These are phyloP conservation scores for Oreochromis niloticus DNA, from an alignment of 2,113 vertebrate genomes.

Conservation along the genomic window DNA sequence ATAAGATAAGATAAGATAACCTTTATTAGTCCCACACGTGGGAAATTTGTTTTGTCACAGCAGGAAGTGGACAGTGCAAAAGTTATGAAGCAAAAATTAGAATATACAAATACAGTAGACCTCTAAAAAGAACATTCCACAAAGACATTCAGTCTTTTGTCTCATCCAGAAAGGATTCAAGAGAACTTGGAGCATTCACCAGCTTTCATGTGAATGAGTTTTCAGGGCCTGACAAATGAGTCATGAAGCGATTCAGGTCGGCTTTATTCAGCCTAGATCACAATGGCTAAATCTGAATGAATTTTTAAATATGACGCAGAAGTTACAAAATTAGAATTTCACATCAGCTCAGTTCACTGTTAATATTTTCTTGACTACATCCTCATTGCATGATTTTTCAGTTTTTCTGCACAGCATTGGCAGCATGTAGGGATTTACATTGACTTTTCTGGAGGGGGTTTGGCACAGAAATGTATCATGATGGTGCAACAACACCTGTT, in stretches of 20 bases:
- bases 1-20: too few species aligned
- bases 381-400: background rate
- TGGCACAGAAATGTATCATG: background rate
- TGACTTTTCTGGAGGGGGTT: fast-evolving
- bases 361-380: background rate
- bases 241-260: background rate
- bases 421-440: background rate
- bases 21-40: too few species aligned
- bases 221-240: background rate
- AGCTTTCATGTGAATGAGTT: background rate
- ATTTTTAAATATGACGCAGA: background rate
- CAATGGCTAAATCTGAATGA: background rate
- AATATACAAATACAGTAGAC: background rate
- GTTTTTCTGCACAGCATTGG: background rate
- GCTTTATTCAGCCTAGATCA: background rate
- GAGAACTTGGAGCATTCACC: background rate
- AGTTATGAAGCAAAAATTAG: too few species aligned
- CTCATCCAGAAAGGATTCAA: background rate
- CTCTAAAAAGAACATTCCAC: background rate
- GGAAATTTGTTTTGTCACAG: too few species aligned
- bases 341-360: background rate
- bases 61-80: too few species aligned
- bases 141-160: background rate
- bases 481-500: background rate
- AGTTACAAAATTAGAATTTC: background rate